phyloP scores from a whole-genome alignment of 1,140 invertebrate species.

The Nomia melanderi region DNA sequence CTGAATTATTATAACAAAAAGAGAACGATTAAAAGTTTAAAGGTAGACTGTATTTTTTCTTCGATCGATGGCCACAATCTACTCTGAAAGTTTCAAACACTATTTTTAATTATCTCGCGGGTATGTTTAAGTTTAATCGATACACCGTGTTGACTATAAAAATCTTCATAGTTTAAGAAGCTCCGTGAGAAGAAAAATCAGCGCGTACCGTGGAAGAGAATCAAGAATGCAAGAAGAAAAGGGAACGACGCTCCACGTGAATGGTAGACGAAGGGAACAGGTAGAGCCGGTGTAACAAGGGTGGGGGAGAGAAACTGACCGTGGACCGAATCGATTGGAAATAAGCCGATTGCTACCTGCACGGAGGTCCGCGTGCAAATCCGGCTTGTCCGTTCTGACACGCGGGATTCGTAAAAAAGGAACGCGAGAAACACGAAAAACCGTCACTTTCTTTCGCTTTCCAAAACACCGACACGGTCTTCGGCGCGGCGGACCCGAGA shows the following conservation, averaged over 20 bases:
- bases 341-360: slow-evolving; percentile 68
- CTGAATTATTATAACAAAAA: too few relatives aligned
- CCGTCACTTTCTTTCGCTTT: slow-evolving; percentile 41
- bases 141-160: too few relatives aligned
- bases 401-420: slow-evolving; percentile 52
- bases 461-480: slow-evolving; percentile 19
- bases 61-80: too few relatives aligned
- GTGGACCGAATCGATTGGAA: slow-evolving; percentile 66
- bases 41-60: too few relatives aligned
- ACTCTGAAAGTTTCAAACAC: too few relatives aligned
- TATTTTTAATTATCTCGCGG: too few relatives aligned
- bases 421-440: slow-evolving; percentile 36
- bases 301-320: slow-evolving; percentile 47
- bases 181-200: not conserved
- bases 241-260: slow-evolving; percentile 41
- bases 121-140: too few relatives aligned
- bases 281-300: slow-evolving; percentile 1
- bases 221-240: not conserved
- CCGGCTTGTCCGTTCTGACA: slow-evolving; percentile 61
- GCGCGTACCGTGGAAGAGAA: not conserved
- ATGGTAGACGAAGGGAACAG: slow-evolving; percentile 50
- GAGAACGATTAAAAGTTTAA: too few relatives aligned
- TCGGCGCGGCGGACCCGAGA: not conserved
- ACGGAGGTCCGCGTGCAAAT: slow-evolving; percentile 67
- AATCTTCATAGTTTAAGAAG: slow-evolving; percentile 5